These are phyloP conservation scores for Nemotelus pantherinus DNA, from an alignment of 2,888 invertebrate genomes.

Conservation along the genomic window DNA sequence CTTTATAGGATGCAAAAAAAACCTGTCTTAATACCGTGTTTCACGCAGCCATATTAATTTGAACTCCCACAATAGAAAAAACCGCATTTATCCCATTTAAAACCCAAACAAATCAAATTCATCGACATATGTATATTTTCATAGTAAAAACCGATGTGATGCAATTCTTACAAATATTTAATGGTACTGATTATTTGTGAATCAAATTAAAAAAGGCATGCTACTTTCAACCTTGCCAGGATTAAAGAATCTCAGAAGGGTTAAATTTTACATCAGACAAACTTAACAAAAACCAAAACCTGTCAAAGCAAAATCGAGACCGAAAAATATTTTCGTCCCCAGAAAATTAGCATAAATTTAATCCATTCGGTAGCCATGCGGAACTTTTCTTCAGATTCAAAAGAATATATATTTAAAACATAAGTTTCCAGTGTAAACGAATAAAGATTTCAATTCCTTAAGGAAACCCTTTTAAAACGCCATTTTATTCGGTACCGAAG, in stretches of 20 bases:
- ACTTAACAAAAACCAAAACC: too few relatives aligned
- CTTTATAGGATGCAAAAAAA: too few relatives aligned
- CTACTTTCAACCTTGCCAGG: too few relatives aligned
- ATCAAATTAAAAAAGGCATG: too few relatives aligned
- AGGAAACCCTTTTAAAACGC: conserved; percentile 40
- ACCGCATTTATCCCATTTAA: background rate
- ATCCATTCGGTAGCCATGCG: background rate
- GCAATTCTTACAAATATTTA: too few relatives aligned
- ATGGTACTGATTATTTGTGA: too few relatives aligned
- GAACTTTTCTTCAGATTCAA: background rate
- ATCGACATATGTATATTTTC: background rate
- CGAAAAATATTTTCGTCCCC: background rate
- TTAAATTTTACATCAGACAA: too few relatives aligned
- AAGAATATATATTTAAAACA: background rate
- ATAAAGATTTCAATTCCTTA: conserved; percentile 15
- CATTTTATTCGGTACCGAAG: conserved; percentile 15
- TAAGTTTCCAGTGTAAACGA: conserved; percentile 4
- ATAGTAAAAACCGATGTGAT: background rate
- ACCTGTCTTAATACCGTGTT: too few relatives aligned
- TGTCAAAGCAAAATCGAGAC: background rate
- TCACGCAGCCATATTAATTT: too few relatives aligned
- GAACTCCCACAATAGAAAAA: background rate
- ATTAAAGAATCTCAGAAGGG: too few relatives aligned
- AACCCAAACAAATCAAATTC: background rate
- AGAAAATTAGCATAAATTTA: conserved; percentile 21